Evolutionary conservation across 2,797 vertebrate genomes (phyloP).

Genomic region (Coluber constrictor): DNA sequence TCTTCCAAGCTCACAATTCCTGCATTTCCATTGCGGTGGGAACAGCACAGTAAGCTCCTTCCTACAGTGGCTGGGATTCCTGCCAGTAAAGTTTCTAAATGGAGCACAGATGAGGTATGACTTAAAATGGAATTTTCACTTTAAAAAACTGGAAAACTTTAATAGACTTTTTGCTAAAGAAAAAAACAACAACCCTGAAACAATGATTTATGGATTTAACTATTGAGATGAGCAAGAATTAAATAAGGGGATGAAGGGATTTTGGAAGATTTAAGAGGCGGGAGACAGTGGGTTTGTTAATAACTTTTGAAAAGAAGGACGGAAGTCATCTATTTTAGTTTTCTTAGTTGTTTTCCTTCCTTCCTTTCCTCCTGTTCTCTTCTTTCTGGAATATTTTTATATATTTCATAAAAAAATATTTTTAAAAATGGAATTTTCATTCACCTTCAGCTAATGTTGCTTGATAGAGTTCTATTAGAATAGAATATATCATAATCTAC

Average conservation of each 20-base stretch:
- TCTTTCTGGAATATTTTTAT: background rate
- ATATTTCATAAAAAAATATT: background rate
- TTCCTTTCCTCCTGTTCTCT: background rate
- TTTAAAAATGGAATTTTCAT: background rate
- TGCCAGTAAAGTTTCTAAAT: slow-evolving; percentile 82
- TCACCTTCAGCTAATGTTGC: background rate
- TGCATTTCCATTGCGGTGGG: slow-evolving; percentile 79
- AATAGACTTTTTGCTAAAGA: background rate
- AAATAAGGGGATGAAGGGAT: background rate
- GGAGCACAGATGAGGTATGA: slow-evolving; percentile 81
- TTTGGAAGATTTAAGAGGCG: background rate
- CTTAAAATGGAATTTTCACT: background rate
- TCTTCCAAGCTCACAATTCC: slow-evolving; percentile 76
- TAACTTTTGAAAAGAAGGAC: background rate
- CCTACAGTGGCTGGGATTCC: slow-evolving; percentile 83
- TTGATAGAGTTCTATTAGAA: background rate
- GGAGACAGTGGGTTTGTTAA: background rate
- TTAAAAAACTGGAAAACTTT: background rate
- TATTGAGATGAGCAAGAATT: background rate
- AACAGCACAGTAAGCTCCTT: slow-evolving; percentile 84
- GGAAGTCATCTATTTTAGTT: background rate
- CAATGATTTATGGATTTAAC: background rate
- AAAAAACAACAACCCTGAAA: background rate
- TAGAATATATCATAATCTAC: background rate
- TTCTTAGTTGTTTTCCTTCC: background rate